Evolutionary conservation across 2,888 invertebrate genomes (phyloP), one percentile per base, ranked within the genome.

Genomic region (Athalia circularis): DNA sequence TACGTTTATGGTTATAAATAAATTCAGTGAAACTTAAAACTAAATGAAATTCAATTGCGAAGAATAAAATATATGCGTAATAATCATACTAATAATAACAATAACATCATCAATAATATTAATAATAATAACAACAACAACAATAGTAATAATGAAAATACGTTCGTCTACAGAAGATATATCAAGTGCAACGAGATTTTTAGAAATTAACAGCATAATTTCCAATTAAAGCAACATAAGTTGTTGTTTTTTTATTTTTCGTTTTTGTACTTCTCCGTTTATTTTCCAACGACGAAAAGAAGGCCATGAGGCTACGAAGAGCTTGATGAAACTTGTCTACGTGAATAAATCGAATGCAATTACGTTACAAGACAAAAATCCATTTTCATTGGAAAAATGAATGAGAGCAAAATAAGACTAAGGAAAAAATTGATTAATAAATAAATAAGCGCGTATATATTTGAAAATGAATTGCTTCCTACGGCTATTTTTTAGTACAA

Each of bases 81-180:
- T 11, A 65, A 48, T 13, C 2, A 29, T 29, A 2, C 29, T 29
- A 29, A 29, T 29, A 29, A 29, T 13, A 65, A 48, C n/a, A 6
- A 6, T 13, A 15, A 48, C 5, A 48, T n/a, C 65, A 65, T 3
- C 45, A 65, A 65, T 62, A 62, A 29, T 43, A 8, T 9, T 54
- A 54, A 54, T 43, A 62, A 62, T 79, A 54, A 80, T 68, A 61
- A 76, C 70, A 78, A 65, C 13, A 65, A 65, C 47, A 54, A 54
- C 11, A 52, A 52, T 52, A 52, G 13, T 54, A 54, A 54, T 54
- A 54, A 47, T n/a, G 65, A 65, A 65, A 5, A 6, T 4, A 64
- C n/a, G 43, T 3, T 64, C 43, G n/a, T 65, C 43, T 7, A n/a
- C 47, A 11, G 45, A 65, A 43, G 13, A 45, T 13, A 65, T 45